A percentile compares a stretch with the other conserved stretches of the same genome.
Conservation (phyloP, 2,888 invertebrate genomes). For the Dorcus hopei region DNA sequence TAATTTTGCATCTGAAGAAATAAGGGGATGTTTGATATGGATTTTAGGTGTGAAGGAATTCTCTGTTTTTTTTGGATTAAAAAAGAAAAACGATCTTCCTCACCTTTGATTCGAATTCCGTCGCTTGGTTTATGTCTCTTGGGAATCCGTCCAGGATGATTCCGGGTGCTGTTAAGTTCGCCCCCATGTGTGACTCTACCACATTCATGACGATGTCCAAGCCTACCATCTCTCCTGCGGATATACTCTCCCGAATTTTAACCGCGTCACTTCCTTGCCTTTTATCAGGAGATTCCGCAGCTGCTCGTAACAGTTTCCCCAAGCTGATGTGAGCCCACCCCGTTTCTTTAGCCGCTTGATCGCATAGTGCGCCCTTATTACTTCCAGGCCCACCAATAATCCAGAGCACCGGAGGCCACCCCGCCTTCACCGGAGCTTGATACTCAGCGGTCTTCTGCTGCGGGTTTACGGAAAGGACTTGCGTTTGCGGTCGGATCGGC, state of each 20-base stretch:
- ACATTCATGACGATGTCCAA: conserved; percentile 74
- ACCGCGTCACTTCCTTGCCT: conserved; percentile 39
- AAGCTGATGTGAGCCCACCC: conserved; percentile 70
- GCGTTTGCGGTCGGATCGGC: conserved; percentile 36
- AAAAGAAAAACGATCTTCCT: conserved; percentile 18
- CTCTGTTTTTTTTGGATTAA: not conserved
- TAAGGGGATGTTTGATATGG: too few relatives aligned
- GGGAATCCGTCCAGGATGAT: conserved; percentile 95
- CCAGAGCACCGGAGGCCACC: conserved; percentile 47
- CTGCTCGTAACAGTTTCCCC: conserved; percentile 71
- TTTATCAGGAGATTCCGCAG: conserved; percentile 60
- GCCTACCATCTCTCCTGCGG: conserved; percentile 78
- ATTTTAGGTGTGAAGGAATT: not conserved
- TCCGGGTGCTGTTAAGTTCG: conserved; percentile 64
- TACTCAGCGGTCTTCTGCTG: conserved; percentile 8
- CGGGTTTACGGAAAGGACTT: conserved; percentile 18
- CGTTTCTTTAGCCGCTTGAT: conserved; percentile 64
- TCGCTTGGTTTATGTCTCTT: conserved; percentile 82
- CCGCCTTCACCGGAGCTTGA: conserved; percentile 41
- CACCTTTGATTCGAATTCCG: conserved; percentile 87
- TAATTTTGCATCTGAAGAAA: conserved; percentile 8
- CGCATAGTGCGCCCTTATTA: conserved; percentile 79
- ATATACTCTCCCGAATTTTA: conserved; percentile 64
- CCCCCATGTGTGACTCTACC: conserved; percentile 65
- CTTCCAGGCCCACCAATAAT: conserved; percentile 86